phyloP scores from a whole-genome alignment of 1,140 invertebrate species.

The Bombus confusus region DNA sequence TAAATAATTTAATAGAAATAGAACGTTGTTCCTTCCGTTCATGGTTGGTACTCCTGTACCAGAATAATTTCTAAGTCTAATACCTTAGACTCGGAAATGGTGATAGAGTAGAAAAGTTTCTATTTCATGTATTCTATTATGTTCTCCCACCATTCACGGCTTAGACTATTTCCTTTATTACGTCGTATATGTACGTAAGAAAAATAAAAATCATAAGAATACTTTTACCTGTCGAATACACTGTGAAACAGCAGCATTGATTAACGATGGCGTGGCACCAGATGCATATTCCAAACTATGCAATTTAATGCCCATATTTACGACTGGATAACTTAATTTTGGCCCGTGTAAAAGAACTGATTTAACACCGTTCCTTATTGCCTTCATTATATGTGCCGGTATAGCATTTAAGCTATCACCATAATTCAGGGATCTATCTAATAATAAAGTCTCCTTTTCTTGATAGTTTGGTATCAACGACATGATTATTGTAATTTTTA shows the following conservation, averaged over 20 bases:
- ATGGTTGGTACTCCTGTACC: background rate
- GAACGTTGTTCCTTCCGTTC: background rate
- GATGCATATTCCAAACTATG: slow-evolving; percentile 89
- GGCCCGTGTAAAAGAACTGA: slow-evolving; percentile 88
- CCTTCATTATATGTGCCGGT: slow-evolving; percentile 84
- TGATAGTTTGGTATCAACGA: slow-evolving; percentile 82
- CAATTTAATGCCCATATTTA: slow-evolving; percentile 89
- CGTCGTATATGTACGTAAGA: background rate
- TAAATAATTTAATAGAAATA: background rate
- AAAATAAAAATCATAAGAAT: background rate
- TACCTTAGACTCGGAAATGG: background rate
- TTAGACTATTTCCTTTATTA: background rate
- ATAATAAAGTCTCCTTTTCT: slow-evolving; percentile 78
- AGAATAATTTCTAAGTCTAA: too few species aligned
- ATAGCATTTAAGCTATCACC: slow-evolving; percentile 85
- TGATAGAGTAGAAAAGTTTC: too few species aligned
- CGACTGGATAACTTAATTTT: slow-evolving; percentile 87
- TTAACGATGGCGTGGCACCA: slow-evolving; percentile 89
- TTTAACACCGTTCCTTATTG: slow-evolving; percentile 85
- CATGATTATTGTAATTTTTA: slow-evolving; percentile 84
- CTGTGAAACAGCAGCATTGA: slow-evolving; percentile 90
- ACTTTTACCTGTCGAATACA: slow-evolving; percentile 88
- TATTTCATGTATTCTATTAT: background rate
- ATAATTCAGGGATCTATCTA: slow-evolving; percentile 86
- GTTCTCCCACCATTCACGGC: rapidly evolving